These are phyloP conservation scores for Nycteola revayana DNA, from an alignment of 2,888 invertebrate species.

Conservation along the genomic window DNA sequence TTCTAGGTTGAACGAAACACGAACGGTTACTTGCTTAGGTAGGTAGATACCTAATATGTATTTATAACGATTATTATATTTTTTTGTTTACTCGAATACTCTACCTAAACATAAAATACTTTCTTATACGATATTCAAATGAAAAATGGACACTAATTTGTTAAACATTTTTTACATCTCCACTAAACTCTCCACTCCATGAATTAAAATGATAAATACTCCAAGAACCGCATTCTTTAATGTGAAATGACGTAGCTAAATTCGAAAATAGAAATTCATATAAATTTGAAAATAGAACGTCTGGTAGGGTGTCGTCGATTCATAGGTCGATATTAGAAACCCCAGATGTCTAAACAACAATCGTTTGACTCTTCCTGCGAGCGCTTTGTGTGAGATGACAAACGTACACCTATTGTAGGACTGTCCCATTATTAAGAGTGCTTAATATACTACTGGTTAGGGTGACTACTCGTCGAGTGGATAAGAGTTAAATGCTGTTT, in stretches of 20 bases:
- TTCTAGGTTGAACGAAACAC: too few relatives aligned
- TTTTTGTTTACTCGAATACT: too few relatives aligned
- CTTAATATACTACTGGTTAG: conserved; percentile 65
- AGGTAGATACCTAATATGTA: too few relatives aligned
- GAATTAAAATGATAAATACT: conserved; percentile 32
- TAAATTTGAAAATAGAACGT: conserved; percentile 42
- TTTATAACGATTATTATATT: too few relatives aligned
- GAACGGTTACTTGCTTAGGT: too few relatives aligned
- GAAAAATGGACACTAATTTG: conserved; percentile 25
- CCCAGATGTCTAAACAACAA: conserved; percentile 79
- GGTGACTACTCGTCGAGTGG: conserved; percentile 36
- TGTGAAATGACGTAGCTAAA: conserved; percentile 50
- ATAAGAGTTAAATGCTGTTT: background rate
- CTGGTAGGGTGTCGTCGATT: conserved; percentile 47
- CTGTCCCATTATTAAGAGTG: conserved; percentile 63
- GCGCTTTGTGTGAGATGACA: conserved; percentile 59
- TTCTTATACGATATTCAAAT: too few relatives aligned
- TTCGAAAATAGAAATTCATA: conserved; percentile 39
- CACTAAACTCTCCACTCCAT: conserved; percentile 14
- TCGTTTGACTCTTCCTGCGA: conserved; percentile 46
- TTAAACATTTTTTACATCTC: conserved; percentile 11
- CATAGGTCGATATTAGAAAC: conserved; percentile 51
- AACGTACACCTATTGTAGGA: conserved; percentile 63
- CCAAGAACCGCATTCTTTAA: conserved; percentile 37
- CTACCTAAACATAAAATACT: too few relatives aligned